phyloP scores from a whole-genome alignment of 2,888 invertebrate genomes.

The Subacronicta megacephala region DNA sequence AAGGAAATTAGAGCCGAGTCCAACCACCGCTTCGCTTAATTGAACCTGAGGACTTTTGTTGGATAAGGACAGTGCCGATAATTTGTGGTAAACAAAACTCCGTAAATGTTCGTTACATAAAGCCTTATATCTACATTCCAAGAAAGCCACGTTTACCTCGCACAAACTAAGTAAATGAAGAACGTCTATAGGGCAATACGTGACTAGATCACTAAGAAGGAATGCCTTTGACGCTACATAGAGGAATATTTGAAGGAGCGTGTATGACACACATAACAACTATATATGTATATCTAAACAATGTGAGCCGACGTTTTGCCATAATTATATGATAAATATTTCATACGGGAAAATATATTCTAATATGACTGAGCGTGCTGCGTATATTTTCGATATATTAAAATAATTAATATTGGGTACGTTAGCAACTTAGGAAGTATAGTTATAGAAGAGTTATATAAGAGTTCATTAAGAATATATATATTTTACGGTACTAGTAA shows the following conservation, averaged over 20 bases:
- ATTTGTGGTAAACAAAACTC: conserved; percentile 64
- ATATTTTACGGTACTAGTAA: too few species aligned
- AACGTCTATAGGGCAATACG: conserved; percentile 67
- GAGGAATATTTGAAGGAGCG: conserved; percentile 57
- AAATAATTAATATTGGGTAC: too few species aligned
- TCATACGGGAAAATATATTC: conserved; percentile 36
- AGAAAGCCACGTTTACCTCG: conserved; percentile 59
- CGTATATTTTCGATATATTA: conserved; percentile 44
- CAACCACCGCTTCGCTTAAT: conserved; percentile 86
- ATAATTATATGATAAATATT: conserved; percentile 47
- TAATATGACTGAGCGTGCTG: conserved; percentile 32
- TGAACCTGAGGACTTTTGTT: conserved; percentile 55
- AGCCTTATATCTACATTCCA: conserved; percentile 54
- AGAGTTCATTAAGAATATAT: too few species aligned
- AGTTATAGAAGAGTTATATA: too few species aligned
- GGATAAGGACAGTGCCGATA: conserved; percentile 47
- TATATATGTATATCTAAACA: conserved; percentile 57
- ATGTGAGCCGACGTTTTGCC: conserved; percentile 48
- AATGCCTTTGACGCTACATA: conserved; percentile 71
- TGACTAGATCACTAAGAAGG: conserved; percentile 63
- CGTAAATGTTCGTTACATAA: conserved; percentile 44
- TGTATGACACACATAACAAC: conserved; percentile 46
- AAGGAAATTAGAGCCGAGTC: conserved; percentile 73
- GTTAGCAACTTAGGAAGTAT: too few species aligned
- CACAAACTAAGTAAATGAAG: conserved; percentile 68